Evolutionary conservation across 2,888 invertebrate species (phyloP), one percentile per base, ranked within the genome.

Genomic region (Leuctra nigra): DNA sequence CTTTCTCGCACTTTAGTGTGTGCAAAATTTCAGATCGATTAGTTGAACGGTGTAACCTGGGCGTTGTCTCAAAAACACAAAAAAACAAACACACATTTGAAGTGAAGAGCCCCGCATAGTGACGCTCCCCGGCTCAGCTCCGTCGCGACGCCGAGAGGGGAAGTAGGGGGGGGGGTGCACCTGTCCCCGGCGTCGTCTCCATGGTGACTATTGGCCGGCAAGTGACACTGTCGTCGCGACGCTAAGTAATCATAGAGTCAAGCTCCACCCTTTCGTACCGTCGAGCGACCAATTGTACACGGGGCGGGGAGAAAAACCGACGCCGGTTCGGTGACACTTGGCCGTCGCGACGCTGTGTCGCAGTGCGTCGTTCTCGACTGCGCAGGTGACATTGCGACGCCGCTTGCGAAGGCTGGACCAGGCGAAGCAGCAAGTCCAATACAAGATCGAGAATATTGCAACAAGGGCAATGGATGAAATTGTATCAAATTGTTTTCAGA

Each of bases 191-290:
- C 39, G 39, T 20, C 39, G 39, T 4, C 39, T 16, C 39, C 4
- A 16, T 3, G 39, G 20, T 20, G n/a, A n/a, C n/a, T n/a, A n/a
- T n/a, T n/a, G n/a, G n/a, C 20, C 44, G 23, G 4, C 6, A 11
- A 23, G 20, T n/a, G 44, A 23, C 44, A 23, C 22, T 20, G n/a
- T 23, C 6, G 4, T 23, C n/a, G n/a, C n/a, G n/a, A n/a, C n/a
- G n/a, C n/a, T n/a, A n/a, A 20, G 22, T 44, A 22, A 20, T 44
- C 44, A 44, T 44, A 22, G n/a, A 23, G n/a, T n/a, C 23, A 22
- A 44, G 22, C 44, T 44, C 44, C 44, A 44, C 44, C 44, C 44
- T 44, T 44, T 44, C 44, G 20, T 7, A 4, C 44, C 20, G 16
- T 20, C 20, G 2, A n/a, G 44, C 44, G 23, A 3, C 44, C 44